These are phyloP conservation scores for Borostomias antarcticus DNA, from an alignment of 2,797 vertebrate genomes.

Conservation along the genomic window DNA sequence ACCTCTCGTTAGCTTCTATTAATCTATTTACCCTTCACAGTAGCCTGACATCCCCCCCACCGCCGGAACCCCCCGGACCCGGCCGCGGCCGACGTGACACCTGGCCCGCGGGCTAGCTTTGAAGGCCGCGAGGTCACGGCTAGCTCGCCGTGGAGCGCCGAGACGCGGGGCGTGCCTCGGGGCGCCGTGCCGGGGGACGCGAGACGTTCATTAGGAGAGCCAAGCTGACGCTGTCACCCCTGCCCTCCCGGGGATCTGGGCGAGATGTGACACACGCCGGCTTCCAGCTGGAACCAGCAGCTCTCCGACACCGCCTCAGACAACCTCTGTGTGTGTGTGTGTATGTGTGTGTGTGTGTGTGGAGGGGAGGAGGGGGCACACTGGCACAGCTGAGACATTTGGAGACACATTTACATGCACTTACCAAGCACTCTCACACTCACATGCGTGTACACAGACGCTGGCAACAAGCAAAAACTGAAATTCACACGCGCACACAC, in stretches of 20 bases:
- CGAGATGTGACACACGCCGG: conserved; percentile 65
- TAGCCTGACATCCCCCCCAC: conserved; percentile 69
- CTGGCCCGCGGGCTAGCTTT: conserved; percentile 69
- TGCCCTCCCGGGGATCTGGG: conserved; percentile 68
- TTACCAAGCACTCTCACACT: too few relatives aligned
- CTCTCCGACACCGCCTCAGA: conserved; percentile 30
- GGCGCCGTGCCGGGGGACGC: conserved; percentile 68
- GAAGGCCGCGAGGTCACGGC: conserved; percentile 75
- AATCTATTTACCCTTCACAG: conserved; percentile 78
- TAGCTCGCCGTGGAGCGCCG: conserved; percentile 74
- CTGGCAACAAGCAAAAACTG: too few relatives aligned
- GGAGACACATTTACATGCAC: neutral
- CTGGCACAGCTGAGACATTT: neutral
- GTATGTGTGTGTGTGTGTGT: conserved; percentile 26
- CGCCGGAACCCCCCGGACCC: conserved; percentile 47
- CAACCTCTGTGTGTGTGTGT: conserved; percentile 7
- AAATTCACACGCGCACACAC: neutral
- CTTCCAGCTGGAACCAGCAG: conserved; percentile 61
- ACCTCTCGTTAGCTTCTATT: conserved; percentile 79
- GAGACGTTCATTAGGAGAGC: conserved; percentile 85
- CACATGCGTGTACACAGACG: too few relatives aligned
- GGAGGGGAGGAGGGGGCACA: conserved; percentile 53
- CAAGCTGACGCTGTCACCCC: conserved; percentile 81
- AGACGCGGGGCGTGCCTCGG: conserved; percentile 55
- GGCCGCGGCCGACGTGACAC: conserved; percentile 79